A percentile compares a stretch with the other conserved stretches of the same genome.
phyloP scores from a whole-genome alignment of 2,797 vertebrate species.

The Girardinus metallicus region DNA sequence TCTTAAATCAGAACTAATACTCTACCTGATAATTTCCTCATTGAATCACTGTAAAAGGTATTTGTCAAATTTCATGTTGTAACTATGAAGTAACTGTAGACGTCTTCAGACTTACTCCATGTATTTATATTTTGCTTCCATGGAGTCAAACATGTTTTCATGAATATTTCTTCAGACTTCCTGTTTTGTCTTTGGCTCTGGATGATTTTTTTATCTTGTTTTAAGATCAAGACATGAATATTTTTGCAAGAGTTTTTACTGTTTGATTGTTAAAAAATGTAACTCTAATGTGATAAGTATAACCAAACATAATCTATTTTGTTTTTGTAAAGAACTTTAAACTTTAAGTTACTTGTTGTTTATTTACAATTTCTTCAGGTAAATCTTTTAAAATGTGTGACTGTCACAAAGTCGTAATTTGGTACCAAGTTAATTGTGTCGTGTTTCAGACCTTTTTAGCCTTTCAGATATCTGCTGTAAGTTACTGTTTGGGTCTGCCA shows the following conservation, averaged over 20 bases:
- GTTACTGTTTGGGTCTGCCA: not conserved
- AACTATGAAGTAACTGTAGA: not conserved
- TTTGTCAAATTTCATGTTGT: not conserved
- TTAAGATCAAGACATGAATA: not conserved
- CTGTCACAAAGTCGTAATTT: not conserved
- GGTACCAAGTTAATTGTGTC: not conserved
- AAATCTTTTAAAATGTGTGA: constrained; percentile 1
- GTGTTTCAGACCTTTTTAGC: not conserved
- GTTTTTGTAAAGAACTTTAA: not conserved
- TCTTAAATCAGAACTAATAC: too few relatives aligned
- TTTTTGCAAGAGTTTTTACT: not conserved
- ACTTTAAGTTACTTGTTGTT: not conserved
- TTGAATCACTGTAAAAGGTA: not conserved
- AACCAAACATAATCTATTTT: not conserved
- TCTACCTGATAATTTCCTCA: not conserved
- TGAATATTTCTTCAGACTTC: not conserved
- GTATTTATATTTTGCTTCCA: not conserved
- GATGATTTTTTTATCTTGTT: not conserved
- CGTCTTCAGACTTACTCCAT: not conserved
- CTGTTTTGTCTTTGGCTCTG: not conserved
- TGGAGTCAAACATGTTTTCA: not conserved
- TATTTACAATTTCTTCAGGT: not conserved
- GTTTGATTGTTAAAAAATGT: not conserved
- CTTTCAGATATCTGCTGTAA: not conserved
- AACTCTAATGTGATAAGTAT: not conserved